These are phyloP conservation scores for Pristionchus entomophagus DNA, from an alignment of 2,888 invertebrate species.

Conservation along the genomic window DNA sequence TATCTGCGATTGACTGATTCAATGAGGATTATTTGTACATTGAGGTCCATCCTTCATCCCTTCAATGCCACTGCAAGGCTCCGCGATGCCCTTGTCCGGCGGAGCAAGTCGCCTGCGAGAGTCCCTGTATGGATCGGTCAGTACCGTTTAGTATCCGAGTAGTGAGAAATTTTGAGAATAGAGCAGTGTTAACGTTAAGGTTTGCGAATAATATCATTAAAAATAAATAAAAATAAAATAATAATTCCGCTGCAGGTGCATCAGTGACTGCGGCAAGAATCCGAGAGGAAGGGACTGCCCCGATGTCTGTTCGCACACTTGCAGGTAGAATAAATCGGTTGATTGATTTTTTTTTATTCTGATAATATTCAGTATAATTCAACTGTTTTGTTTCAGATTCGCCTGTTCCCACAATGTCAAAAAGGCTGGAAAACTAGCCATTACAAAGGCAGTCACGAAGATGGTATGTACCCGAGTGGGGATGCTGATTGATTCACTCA, in stretches of 20 bases:
- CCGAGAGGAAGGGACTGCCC: slow-evolving; percentile 40
- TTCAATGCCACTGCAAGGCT: slow-evolving; percentile 20
- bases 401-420: slow-evolving; percentile 29
- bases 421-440: background rate
- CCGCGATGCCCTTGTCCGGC: slow-evolving; percentile 45
- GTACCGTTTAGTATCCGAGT: too few relatives aligned
- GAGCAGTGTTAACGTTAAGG: too few relatives aligned
- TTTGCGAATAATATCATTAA: too few relatives aligned
- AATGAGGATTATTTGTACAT: background rate
- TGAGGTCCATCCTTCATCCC: background rate
- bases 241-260: background rate
- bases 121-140: slow-evolving; percentile 46
- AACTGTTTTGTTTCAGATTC: background rate
- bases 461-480: background rate
- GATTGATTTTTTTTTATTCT: background rate
- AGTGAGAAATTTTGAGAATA: too few relatives aligned
- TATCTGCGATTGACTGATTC: background rate
- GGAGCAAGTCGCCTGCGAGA: slow-evolving; percentile 41
- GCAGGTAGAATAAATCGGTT: background rate
- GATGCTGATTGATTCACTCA: too few relatives aligned
- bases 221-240: too few relatives aligned
- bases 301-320: slow-evolving; percentile 36
- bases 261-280: background rate
- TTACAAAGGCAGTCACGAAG: background rate
- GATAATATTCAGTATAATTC: too few relatives aligned